Evolutionary conservation across 53 echinoderm and acorn worm genomes (phyloP), one percentile per base, ranked within the genome.

Genomic region (Paelopatides confundens): DNA sequence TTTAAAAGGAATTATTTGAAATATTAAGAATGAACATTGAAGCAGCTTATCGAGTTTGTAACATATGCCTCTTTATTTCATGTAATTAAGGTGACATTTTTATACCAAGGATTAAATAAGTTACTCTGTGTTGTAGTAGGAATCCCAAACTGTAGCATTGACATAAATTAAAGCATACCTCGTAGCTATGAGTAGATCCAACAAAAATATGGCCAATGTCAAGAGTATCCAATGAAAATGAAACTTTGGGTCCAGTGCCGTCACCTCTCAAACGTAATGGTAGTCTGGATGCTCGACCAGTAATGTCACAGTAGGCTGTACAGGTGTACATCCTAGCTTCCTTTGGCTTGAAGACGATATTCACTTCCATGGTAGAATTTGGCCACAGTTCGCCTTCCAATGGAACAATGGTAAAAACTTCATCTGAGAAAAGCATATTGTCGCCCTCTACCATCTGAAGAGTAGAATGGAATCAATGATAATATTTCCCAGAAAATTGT

Each of bases 201-300:
- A 99, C 93, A 76, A 99, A 99, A 62, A 99, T 91, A 69, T 95
- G 95, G 11, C 99, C 99, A 93, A 99, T 95, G 86, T 99, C 96
- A 31, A 99, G 91, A 31, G 91, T 86, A 62, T 99, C 99, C 62
- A 95, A 93, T 39, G 95, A 95, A 87, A 99, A 94, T 63, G 88
- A 71, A 18, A 96, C 91, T 68, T 95, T 94, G 21, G 99, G 99
- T 46, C 95, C 99, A 21, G 93, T 83, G 7, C 94, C 99, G 69
- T 99, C 94, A 14, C 99, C 95, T 18, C 94, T 82, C 85, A 99
- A 86, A 48, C 96, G 85, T 12, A 99, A 90, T 3, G 99, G 95
- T 0, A 99, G 94, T 14, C 95, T 90, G 6, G 95, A 91, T 90
- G 96, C 99, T 13, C 99, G 91, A 46, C 99, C 99, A 0, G 95